Base-by-base conservation (phyloP, 2,888 invertebrate species). In the Lypha dubia region DNA sequence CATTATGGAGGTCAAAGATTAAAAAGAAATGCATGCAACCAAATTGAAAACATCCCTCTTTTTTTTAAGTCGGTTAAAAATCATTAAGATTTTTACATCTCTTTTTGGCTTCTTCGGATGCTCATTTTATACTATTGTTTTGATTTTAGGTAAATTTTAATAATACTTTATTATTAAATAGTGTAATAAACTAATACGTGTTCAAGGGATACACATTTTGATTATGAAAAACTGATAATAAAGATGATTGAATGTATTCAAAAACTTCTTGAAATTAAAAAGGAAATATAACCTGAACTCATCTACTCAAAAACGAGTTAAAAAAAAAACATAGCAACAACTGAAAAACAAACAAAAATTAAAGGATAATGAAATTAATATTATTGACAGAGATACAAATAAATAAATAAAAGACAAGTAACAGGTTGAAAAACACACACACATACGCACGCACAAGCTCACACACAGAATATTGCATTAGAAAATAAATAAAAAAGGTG, bases 201-300 rank as follows among this genome's bases (percentile, higher is more conserved):
- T 11, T 46, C 6, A 46, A 46, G 46, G 44, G 11, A 1, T 28
- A 28, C 28, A 28, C 13, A 38, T 20, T 17, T 49, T 5, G 7
- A 49, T 49, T 20, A 20, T 20, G 41, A 62, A 22, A 8, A 62
- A 41, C 22, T 46, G 32, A 17, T 8, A 24, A 15, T 7, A 15
- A 49, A 58, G 58, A 80, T 53, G 67, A 71, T 65, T 79, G 65
- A n/a, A n/a, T n/a, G n/a, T n/a, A n/a, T n/a, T 56, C 49, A 65
- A 46, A 53, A 58, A n/a, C 13, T 44, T 38, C 58, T 65, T 35
- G 6, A 24, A 35, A 73, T 60, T 60, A 11, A 60, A 80, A 38
- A 60, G 38, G 46, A 62, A 38, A 20, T n/a, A 35, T 20, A 22
- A 41, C 20, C 20, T 75, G 15, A 44, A 46, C 32, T 56, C 22